Percentiles rank a stretch among this genome's conserved stretches.
phyloP scores from a whole-genome alignment of 2,113 vertebrate genomes.

The Callipepla squamata region DNA sequence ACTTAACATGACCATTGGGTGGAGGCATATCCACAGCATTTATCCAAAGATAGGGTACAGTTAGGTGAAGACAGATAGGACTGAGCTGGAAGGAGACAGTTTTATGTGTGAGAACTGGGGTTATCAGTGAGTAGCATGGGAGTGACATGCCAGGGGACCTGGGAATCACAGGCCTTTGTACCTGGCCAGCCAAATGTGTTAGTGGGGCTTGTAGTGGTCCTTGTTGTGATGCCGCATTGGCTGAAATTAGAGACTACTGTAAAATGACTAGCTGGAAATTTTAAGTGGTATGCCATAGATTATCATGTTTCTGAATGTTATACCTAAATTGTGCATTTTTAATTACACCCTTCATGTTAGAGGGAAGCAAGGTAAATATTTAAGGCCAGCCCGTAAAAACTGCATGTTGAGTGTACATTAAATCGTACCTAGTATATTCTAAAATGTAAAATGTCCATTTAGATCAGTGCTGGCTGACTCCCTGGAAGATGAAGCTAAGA shows the following conservation, averaged over 20 bases:
- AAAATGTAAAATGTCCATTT: conserved; percentile 78
- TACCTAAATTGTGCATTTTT: background rate
- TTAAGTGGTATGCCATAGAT: background rate
- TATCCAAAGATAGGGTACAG: background rate
- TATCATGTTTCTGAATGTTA: background rate
- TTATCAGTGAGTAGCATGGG: background rate
- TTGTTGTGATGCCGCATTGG: background rate
- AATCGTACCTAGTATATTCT: conserved; percentile 47
- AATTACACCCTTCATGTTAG: background rate
- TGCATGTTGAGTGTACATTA: background rate
- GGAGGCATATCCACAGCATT: conserved; percentile 77
- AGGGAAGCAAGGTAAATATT: background rate
- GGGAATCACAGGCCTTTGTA: background rate
- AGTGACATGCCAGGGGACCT: background rate
- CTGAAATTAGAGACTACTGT: background rate
- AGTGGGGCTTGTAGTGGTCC: background rate
- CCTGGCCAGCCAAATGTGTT: background rate
- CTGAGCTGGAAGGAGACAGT: background rate
- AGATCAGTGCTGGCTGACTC: conserved; percentile 90
- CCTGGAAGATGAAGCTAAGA: conserved; percentile 92
- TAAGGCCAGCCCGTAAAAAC: background rate
- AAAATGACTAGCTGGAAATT: background rate
- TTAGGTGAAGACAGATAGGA: background rate
- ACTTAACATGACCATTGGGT: conserved; percentile 76
- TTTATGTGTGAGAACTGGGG: background rate